Percentiles rank a stretch among this genome's conserved stretches.
Conservation (phyloP, 2,113 vertebrate genomes). For the Oophaga pumilio region DNA sequence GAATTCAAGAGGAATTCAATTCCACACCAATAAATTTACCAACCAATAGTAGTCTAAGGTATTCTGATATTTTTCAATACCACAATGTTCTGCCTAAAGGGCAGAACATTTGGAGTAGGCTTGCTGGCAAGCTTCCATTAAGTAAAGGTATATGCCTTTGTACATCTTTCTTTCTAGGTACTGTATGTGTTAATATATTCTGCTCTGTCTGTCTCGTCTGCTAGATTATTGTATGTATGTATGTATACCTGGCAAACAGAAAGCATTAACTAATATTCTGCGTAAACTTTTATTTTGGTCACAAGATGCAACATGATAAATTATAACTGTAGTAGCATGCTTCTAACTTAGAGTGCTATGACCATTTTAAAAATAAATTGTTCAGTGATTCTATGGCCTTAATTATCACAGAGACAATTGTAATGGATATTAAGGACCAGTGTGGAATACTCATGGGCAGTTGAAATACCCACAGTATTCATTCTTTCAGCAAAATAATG, state of each 20-base stretch:
- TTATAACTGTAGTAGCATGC: conserved; percentile 4
- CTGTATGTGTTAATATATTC: background rate
- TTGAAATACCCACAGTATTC: conserved; percentile 28
- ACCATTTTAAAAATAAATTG: conserved; percentile 40
- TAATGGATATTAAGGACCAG: conserved; percentile 36
- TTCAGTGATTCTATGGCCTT: conserved; percentile 22
- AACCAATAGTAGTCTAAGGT: background rate
- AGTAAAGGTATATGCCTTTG: background rate
- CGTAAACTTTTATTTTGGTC: background rate
- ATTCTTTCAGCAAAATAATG: conserved; percentile 48
- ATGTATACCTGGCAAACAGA: background rate
- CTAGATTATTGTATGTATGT: background rate
- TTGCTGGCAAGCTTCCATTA: background rate
- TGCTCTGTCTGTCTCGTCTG: background rate
- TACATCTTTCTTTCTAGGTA: background rate
- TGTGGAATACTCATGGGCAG: conserved; percentile 44
- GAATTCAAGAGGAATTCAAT: no score
- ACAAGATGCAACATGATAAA: background rate
- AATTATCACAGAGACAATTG: conserved; percentile 33
- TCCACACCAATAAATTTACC: no score
- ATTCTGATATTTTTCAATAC: background rate
- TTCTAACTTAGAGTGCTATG: conserved; percentile 26
- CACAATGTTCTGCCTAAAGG: background rate
- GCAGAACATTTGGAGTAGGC: background rate
- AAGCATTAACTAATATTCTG: background rate